Conservation (phyloP, 2,113 vertebrate genomes). For the Peucedramus taeniatus region DNA sequence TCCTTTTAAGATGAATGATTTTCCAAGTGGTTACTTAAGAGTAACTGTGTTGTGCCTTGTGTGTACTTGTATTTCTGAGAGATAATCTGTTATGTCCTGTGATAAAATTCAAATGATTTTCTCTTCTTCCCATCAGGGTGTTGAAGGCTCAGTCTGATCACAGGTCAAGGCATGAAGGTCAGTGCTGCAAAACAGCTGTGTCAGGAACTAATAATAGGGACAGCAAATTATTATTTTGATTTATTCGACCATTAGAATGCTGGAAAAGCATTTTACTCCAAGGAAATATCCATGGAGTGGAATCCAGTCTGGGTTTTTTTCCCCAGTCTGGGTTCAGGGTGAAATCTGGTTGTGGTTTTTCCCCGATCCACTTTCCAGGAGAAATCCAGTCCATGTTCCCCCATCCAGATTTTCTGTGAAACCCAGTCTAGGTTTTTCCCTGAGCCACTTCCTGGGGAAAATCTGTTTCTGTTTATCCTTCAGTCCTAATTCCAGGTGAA, state of each 20-base stretch:
- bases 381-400: background rate
- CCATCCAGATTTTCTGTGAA: background rate
- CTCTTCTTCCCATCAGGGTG: constrained; percentile 77
- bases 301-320: background rate
- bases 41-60: background rate
- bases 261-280: background rate
- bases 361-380: background rate
- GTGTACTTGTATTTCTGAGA: background rate
- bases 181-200: constrained; percentile 35
- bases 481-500: background rate
- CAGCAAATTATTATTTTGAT: background rate
- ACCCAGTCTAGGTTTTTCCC: background rate
- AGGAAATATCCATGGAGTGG: background rate
- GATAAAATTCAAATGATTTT: background rate
- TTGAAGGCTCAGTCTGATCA: constrained; percentile 98
- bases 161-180: constrained; percentile 96
- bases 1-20: background rate
- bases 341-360: background rate
- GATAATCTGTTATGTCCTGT: background rate
- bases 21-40: background rate
- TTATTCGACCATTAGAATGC: background rate
- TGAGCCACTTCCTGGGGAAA: background rate
- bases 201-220: background rate
- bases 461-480: too few species aligned
- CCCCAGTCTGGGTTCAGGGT: background rate